Conservation (phyloP, 2,888 invertebrate species). For the Sesamia inferens region DNA sequence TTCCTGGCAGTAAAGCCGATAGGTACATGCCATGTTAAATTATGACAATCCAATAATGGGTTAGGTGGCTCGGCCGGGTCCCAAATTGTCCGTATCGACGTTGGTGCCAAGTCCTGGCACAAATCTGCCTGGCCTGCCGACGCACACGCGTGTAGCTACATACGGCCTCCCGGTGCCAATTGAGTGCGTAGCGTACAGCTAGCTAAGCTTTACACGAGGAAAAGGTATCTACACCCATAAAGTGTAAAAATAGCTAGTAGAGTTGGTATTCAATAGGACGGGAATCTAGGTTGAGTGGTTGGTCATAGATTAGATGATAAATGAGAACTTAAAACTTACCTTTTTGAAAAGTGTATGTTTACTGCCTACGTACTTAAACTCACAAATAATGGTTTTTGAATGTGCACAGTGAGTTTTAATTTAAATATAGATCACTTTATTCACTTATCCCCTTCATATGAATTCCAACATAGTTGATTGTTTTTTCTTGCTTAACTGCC, state of each 20-base stretch:
- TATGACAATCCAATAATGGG: constrained; percentile 88
- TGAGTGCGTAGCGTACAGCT: constrained; percentile 39
- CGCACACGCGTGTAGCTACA: constrained; percentile 62
- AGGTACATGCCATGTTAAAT: constrained; percentile 83
- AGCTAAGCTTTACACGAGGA: constrained; percentile 35
- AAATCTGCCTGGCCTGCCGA: constrained; percentile 66
- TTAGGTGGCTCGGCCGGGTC: constrained; percentile 82
- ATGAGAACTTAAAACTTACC: not conserved
- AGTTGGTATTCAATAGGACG: constrained; percentile 2
- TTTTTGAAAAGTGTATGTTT: not conserved
- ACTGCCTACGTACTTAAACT: not conserved
- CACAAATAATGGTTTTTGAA: too few species aligned
- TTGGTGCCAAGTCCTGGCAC: constrained; percentile 83
- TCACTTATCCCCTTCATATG: not conserved
- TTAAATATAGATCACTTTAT: not conserved
- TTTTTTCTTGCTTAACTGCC: too few species aligned
- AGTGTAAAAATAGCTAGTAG: constrained; percentile 10
- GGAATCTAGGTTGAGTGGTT: constrained; percentile 12
- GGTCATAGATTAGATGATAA: constrained; percentile 12
- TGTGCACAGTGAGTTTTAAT: not conserved
- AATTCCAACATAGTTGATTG: not conserved
- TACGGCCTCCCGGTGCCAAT: constrained; percentile 58
- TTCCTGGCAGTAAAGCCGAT: constrained; percentile 80
- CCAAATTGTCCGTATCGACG: constrained; percentile 85
- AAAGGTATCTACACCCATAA: not conserved